Conservation (phyloP, 37 sponge, comb jelly and placozoan genomes). For the Halichondria panicea region DNA sequence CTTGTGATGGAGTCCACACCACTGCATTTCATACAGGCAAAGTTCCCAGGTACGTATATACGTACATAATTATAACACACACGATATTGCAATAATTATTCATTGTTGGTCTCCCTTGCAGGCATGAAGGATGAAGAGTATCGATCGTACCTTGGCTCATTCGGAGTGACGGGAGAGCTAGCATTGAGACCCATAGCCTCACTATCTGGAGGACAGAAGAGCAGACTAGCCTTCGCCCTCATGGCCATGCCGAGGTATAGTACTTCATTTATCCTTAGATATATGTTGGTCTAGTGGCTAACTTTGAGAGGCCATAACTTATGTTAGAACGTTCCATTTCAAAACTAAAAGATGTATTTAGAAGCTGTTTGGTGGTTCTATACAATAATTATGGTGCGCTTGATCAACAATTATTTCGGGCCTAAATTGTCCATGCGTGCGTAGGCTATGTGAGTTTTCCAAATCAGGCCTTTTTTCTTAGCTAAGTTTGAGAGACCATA, state of each 20-base stretch:
- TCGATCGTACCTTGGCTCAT: slow-evolving; percentile 73
- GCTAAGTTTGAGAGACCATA: no score
- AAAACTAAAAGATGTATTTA: no score
- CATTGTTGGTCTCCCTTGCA: neutral
- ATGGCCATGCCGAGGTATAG: slow-evolving; percentile 52
- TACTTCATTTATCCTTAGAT: no score
- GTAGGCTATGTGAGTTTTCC: no score
- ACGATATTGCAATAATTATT: neutral
- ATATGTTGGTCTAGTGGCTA: no score
- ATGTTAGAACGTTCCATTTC: no score
- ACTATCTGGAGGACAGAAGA: slow-evolving; percentile 86
- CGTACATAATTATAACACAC: neutral
- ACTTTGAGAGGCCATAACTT: no score
- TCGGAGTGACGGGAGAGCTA: slow-evolving; percentile 86
- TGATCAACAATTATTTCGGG: no score
- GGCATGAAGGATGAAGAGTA: slow-evolving; percentile 72
- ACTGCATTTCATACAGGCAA: slow-evolving; percentile 69
- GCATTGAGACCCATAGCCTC: slow-evolving; percentile 77
- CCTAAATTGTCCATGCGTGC: no score
- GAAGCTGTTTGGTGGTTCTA: no score
- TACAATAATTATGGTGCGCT: no score
- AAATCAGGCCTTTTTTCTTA: no score
- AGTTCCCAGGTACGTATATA: slow-evolving; percentile 63
- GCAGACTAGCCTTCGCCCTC: slow-evolving; percentile 77
- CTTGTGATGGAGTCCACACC: slow-evolving; percentile 79